Percentiles rank a stretch among this genome's conserved stretches.
phyloP scores from a whole-genome alignment of 2,797 vertebrate genomes.

The Aldrovandia affinis region DNA sequence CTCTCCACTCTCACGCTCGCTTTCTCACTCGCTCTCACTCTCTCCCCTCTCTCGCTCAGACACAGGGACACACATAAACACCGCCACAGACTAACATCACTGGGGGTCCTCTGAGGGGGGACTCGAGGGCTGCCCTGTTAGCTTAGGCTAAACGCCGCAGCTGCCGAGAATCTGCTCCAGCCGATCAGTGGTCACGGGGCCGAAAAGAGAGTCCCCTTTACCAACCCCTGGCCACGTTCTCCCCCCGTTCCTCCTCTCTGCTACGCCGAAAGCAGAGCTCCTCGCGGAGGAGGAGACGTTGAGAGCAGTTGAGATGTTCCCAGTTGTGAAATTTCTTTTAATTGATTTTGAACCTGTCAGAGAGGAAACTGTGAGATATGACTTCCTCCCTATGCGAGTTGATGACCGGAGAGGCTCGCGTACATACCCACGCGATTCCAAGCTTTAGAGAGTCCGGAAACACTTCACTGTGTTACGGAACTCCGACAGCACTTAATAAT shows the following conservation, averaged over 20 bases:
- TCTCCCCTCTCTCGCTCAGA: constrained; percentile 39
- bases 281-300: constrained; percentile 6
- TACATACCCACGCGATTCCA: neutral
- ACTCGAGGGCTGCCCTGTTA: constrained; percentile 35
- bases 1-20: constrained; percentile 12
- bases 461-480: neutral
- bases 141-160: constrained; percentile 45
- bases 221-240: constrained; percentile 6
- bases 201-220: constrained; percentile 39
- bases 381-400: constrained; percentile 36
- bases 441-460: neutral
- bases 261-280: constrained; percentile 9
- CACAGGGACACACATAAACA: constrained; percentile 32
- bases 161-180: constrained; percentile 38
- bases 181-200: constrained; percentile 46
- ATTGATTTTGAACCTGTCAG: constrained; percentile 32
- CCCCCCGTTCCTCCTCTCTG: constrained; percentile 5
- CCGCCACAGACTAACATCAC: constrained; percentile 75
- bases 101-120: constrained; percentile 80
- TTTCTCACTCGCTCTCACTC: constrained; percentile 38
- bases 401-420: neutral
- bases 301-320: constrained; percentile 37
- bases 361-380: constrained; percentile 29
- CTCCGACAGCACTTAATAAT: neutral
- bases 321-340: constrained; percentile 35